Conservation (phyloP, 2,113 vertebrate genomes). For the Odobenus rosmarus region DNA sequence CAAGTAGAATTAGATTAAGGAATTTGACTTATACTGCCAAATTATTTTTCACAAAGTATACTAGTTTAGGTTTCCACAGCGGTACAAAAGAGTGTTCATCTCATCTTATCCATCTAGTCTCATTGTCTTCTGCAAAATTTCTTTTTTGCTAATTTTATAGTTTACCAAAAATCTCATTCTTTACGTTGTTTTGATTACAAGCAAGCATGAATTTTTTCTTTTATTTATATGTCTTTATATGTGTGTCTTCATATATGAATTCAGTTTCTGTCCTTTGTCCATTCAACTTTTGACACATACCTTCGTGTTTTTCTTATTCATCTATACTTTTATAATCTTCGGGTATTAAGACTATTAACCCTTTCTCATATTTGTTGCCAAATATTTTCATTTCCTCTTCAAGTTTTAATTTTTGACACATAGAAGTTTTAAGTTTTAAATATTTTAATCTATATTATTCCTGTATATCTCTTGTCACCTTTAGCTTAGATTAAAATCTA, state of each 20-base stretch:
- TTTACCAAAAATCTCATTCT: background rate
- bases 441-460: background rate
- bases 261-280: background rate
- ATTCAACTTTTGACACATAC: background rate
- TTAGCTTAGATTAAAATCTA: conserved; percentile 24
- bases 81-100: background rate
- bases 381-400: conserved; percentile 4
- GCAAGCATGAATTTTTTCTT: background rate
- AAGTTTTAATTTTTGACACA: conserved; percentile 45
- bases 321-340: background rate
- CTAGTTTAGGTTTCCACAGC: background rate
- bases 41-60: background rate
- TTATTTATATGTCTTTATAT: background rate
- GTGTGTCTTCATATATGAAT: background rate
- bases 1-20: conserved; percentile 26
- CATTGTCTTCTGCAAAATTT: background rate
- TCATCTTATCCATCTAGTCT: background rate
- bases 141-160: background rate
- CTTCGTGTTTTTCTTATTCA: conserved; percentile 20
- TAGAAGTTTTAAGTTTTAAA: conserved; percentile 25
- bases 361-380: background rate
- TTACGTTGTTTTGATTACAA: background rate
- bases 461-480: background rate
- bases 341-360: background rate
- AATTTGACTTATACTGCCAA: background rate